Conservation (phyloP, 2,797 vertebrate species). For the Notolabrus celidotus region DNA sequence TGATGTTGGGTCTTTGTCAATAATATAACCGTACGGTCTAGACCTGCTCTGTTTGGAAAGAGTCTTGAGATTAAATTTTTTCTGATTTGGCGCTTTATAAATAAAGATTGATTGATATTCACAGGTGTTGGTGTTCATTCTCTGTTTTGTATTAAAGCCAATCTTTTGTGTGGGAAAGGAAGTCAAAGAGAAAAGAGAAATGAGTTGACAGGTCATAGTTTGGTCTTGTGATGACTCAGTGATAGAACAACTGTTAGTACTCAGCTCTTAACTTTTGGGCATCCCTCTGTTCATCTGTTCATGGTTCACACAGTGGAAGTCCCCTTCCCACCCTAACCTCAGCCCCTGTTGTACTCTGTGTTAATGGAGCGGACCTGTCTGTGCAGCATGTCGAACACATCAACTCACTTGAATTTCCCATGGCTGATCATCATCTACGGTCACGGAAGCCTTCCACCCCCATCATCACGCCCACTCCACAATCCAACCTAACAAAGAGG, state of each 20-base stretch:
- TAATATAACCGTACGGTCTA: no score
- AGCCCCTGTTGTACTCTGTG: slow-evolving; percentile 21
- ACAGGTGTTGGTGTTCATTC: no score
- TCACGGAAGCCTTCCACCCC: slow-evolving; percentile 70
- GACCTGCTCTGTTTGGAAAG: no score
- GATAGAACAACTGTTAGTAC: slow-evolving; percentile 15
- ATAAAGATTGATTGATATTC: no score
- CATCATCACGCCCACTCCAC: slow-evolving; percentile 63
- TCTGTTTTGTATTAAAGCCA: no score
- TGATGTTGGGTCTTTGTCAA: no score
- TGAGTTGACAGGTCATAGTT: not conserved
- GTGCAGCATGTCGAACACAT: slow-evolving; percentile 43
- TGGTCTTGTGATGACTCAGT: slow-evolving; percentile 10
- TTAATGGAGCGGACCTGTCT: slow-evolving; percentile 73
- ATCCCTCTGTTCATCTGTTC: slow-evolving; percentile 33
- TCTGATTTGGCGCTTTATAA: no score
- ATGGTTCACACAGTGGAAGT: slow-evolving; percentile 63
- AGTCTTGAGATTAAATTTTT: no score
- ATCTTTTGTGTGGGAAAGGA: slow-evolving; percentile 6
- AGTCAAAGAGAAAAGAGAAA: not conserved
- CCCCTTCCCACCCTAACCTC: slow-evolving; percentile 13
- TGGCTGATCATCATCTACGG: slow-evolving; percentile 74
- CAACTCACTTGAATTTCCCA: slow-evolving; percentile 75
- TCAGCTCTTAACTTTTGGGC: slow-evolving; percentile 24
- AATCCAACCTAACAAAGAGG: slow-evolving; percentile 72